Conservation (phyloP, 2,888 invertebrate genomes). For the Patella depressa region DNA sequence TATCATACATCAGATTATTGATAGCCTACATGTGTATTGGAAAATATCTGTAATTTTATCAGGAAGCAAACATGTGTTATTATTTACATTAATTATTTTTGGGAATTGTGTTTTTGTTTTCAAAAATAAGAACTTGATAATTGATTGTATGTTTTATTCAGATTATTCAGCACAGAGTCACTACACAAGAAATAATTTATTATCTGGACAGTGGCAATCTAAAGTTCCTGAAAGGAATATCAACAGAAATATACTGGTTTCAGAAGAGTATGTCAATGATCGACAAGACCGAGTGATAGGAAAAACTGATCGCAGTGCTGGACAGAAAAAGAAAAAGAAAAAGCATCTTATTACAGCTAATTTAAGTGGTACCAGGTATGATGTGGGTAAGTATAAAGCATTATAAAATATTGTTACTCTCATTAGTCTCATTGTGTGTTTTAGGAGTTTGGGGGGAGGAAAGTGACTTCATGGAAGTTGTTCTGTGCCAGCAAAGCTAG, state of each 20-base stretch:
- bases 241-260: not conserved
- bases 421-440: not conserved
- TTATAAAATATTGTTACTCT: not conserved
- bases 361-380: conserved; percentile 68
- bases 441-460: no score
- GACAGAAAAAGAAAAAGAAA: conserved; percentile 51
- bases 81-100: no score
- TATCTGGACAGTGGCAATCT: conserved; percentile 2
- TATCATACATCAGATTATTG: no score
- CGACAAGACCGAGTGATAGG: conserved; percentile 29
- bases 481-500: not conserved
- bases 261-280: conserved; percentile 28
- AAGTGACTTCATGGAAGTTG: no score
- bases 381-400: conserved; percentile 62
- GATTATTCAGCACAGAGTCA: not conserved
- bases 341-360: conserved; percentile 62
- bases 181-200: not conserved
- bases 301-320: conserved; percentile 26
- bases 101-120: not conserved
- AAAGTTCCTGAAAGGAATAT: not conserved
- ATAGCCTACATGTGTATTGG: no score
- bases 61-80: no score
- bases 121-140: not conserved
- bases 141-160: conserved; percentile 9
- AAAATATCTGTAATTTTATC: no score